Evolutionary conservation across 2,797 vertebrate species (phyloP).

Genomic region (Sebastes iracundus): DNA sequence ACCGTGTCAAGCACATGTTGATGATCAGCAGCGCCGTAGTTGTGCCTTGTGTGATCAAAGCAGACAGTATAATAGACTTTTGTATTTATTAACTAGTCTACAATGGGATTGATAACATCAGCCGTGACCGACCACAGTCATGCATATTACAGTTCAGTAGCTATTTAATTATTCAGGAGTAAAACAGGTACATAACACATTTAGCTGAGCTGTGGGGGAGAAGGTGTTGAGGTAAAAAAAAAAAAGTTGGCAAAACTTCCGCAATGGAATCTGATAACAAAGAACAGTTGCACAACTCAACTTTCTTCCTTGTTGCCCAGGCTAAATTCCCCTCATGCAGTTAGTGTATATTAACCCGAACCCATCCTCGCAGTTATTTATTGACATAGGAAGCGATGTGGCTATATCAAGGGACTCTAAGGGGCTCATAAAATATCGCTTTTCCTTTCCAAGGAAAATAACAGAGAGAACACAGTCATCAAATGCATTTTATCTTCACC

Average conservation of each 20-base stretch:
- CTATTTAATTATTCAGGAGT: background rate
- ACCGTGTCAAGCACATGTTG: background rate
- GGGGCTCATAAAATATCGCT: conserved; percentile 11
- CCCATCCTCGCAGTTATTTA: conserved; percentile 4
- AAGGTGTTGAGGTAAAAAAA: conserved; percentile 17
- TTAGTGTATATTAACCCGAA: conserved; percentile 26
- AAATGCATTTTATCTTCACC: conserved; percentile 28
- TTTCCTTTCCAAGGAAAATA: conserved; percentile 54
- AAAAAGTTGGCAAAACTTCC: background rate
- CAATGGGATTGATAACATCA: background rate
- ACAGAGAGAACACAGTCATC: background rate
- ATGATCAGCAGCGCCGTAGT: background rate
- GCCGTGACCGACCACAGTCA: background rate
- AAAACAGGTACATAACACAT: background rate
- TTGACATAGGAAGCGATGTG: conserved; percentile 37
- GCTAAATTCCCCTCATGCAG: conserved; percentile 26
- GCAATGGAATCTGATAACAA: background rate
- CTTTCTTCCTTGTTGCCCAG: conserved; percentile 25
- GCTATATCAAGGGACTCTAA: conserved; percentile 20
- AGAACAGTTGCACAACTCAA: conserved; percentile 28
- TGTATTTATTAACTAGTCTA: background rate
- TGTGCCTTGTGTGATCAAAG: background rate
- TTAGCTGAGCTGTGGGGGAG: background rate
- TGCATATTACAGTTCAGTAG: background rate
- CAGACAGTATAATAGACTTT: background rate